Evolutionary conservation across 2,888 invertebrate genomes (phyloP), one percentile per base, ranked within the genome.

Genomic region (Drosophila trichaetosa): DNA sequence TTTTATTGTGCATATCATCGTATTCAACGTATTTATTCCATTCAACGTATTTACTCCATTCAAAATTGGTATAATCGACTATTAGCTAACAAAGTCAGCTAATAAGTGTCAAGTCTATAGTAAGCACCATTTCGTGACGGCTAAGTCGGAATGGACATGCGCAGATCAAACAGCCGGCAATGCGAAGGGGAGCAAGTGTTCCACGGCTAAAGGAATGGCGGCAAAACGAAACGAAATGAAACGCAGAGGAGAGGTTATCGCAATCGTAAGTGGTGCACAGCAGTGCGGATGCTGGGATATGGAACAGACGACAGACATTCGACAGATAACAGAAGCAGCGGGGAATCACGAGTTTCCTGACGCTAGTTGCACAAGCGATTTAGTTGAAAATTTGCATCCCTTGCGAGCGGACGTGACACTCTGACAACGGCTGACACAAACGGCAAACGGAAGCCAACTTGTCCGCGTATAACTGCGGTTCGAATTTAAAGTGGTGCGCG

Each of bases 381-480:
- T 68, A 87, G 87, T 87, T 62, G 81, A 81, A 82, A 84, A 87
- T 88, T 87, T 84, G 84, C 87, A 87, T 87, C 83, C 87, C 82
- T 76, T 69, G 76, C 76, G 78, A 66, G 74, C 69, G 82, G 87
- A 87, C 87, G 87, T 88, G 84, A 73, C 76, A 69, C 73, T 16
- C 46, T 16, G 46, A 4, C 16, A 46, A 24, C 46, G 24, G 24
- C 8, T 24, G 8, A 24, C 7, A 16, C 16, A 24, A 46, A 24
- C 24, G 46, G 46, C 16, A 18, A 73, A 62, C 69, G 73, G 62
- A 73, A 71, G 73, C 18, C 56, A 70, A 77, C 65, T 79, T 74
- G 75, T 64, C 73, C 79, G 76, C 76, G 73, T 52, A 38, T n/a
- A 53, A 13, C 21, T 70, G 63, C 58, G 75, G 66, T 48, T 53